Evolutionary conservation across 1,140 invertebrate genomes (phyloP).

Genomic region (Aphidius ervi): DNA sequence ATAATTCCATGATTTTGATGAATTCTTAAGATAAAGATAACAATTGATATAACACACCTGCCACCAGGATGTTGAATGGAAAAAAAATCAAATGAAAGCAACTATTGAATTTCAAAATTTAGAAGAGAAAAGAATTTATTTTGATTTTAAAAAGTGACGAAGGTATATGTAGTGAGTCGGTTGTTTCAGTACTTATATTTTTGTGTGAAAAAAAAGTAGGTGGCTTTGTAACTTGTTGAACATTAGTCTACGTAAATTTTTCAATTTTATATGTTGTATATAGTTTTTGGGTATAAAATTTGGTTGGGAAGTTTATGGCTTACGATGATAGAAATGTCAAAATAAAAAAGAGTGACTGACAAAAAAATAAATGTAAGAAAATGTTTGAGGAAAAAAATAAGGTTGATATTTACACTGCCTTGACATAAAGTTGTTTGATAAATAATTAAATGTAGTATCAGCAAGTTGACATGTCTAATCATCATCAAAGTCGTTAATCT

Average conservation of each 20-base stretch:
- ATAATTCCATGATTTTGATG: slow-evolving; percentile 7
- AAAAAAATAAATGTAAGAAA: too few species aligned
- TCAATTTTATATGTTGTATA: slow-evolving; percentile 8
- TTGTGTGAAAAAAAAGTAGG: slow-evolving; percentile 1
- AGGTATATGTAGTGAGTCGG: not conserved
- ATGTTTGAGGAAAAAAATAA: too few species aligned
- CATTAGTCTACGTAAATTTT: slow-evolving; percentile 30
- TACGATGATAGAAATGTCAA: not conserved
- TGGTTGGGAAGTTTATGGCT: not conserved
- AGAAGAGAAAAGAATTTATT: too few species aligned
- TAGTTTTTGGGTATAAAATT: not conserved
- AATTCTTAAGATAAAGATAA: slow-evolving; percentile 30
- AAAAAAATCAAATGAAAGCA: slow-evolving; percentile 19
- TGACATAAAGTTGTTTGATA: not conserved
- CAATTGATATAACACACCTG: slow-evolving; percentile 38
- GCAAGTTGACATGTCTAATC: slow-evolving; percentile 19
- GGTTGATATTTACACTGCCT: too few species aligned
- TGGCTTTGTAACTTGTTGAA: slow-evolving; percentile 34
- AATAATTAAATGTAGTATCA: slow-evolving; percentile 7
- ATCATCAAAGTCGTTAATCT: slow-evolving; percentile 28
- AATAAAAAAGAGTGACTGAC: too few species aligned
- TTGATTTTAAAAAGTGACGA: not conserved
- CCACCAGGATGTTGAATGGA: slow-evolving; percentile 19
- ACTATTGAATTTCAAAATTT: not conserved
- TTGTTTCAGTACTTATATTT: not conserved